Evolutionary conservation across 2,797 vertebrate species (phyloP), one percentile per base, ranked within the genome.

Genomic region (Euthynnus affinis): DNA sequence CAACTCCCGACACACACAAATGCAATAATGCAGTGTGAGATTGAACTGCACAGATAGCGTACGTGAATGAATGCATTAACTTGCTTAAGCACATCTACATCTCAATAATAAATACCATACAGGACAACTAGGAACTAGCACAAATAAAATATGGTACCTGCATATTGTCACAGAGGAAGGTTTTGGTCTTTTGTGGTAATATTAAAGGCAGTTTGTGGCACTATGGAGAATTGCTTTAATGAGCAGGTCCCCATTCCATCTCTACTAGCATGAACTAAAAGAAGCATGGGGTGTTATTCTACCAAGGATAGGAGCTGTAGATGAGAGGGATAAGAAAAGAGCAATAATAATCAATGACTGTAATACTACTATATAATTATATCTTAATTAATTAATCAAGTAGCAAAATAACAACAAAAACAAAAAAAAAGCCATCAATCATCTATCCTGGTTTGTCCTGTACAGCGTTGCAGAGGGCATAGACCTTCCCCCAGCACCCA

Each of bases 271-370:
- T 46, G 9, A 8, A 34, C 49, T 51, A 1, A 64, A 56, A 52
- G 49, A 67, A 9, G 9, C 17, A 42, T 3, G 5, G 23, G n/a
- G 27, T 37, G 40, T 60, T 73, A 32, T 51, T 59, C 49, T 40
- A 67, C 57, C 40, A 74, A 23, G 44, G 48, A 59, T 56, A 29
- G 22, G 22, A 29, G 40, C 25, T 73, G 32, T 69, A 49, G 56
- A 56, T 67, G 27, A 71, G 52, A 59, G 20, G 7, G 29, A 27
- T 14, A n/a, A 8, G 15, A 66, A 53, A 34, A 42, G 14, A 60
- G 20, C 2, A 34, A 60, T 46, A 44, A 53, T 18, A 15, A 22
- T 46, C 13, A 4, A 12, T 64, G 42, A 53, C 40, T 20, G 20
- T 23, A 37, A 61, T 13, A 49, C 44, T 25, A 42, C 3, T 13